These are phyloP conservation scores for Mustelus asterias DNA, from an alignment of 2,113 vertebrate genomes.

Conservation along the genomic window DNA sequence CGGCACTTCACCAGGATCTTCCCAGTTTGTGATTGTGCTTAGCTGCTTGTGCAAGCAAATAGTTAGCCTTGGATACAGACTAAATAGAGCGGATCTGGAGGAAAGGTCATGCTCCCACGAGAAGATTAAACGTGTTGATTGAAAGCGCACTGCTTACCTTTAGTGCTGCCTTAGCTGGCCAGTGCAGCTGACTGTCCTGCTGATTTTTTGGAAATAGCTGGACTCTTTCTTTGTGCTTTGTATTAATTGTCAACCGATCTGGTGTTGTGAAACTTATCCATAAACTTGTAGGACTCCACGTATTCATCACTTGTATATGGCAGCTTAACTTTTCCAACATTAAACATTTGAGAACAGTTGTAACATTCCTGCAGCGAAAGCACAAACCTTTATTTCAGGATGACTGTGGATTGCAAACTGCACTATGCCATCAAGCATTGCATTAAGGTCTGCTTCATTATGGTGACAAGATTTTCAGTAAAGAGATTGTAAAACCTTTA, in stretches of 20 bases:
- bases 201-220: not conserved
- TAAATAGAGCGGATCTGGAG: conserved; percentile 28
- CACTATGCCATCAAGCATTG: not conserved
- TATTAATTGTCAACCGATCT: not conserved
- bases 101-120: conserved; percentile 32
- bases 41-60: not conserved
- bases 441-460: not conserved
- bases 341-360: not conserved
- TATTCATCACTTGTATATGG: not conserved
- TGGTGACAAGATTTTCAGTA: not conserved
- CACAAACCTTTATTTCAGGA: not conserved
- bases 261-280: not conserved
- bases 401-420: not conserved
- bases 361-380: not conserved
- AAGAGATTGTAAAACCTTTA: not conserved
- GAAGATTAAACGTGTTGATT: conserved; percentile 24
- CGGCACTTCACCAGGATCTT: not conserved
- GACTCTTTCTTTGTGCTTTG: not conserved
- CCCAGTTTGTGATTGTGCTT: not conserved
- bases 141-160: conserved; percentile 19
- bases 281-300: not conserved
- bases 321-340: not conserved
- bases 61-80: conserved; percentile 29
- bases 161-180: conserved; percentile 3
- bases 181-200: not conserved